A percentile compares a stretch with the other conserved stretches of the same genome.
phyloP scores from a whole-genome alignment of 2,113 vertebrate genomes.

The Pteruthius melanotis region DNA sequence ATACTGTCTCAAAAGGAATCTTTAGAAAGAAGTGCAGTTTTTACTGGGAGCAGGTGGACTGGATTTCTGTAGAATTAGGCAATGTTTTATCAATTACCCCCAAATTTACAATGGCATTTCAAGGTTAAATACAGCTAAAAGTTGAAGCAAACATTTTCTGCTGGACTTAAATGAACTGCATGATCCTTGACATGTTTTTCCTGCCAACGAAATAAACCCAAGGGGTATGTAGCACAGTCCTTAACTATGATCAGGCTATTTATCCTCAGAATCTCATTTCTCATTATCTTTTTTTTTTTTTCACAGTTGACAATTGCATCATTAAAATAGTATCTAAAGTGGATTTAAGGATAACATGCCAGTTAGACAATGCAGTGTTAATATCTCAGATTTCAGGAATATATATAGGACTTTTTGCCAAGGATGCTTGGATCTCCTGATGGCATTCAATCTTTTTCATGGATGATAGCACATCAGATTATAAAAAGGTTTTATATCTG shows the following conservation, averaged over 20 bases:
- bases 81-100: not conserved
- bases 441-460: not conserved
- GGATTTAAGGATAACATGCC: not conserved
- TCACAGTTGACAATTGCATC: not conserved
- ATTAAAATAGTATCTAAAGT: not conserved
- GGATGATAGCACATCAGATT: not conserved
- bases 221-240: not conserved
- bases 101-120: not conserved
- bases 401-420: not conserved
- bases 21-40: not conserved
- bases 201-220: not conserved
- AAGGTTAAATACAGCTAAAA: not conserved
- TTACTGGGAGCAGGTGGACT: not conserved
- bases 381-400: not conserved
- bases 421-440: not conserved
- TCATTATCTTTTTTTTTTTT: not conserved
- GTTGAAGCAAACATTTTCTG: not conserved
- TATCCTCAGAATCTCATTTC: not conserved
- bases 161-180: not conserved
- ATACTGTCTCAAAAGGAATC: not conserved
- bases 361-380: not conserved
- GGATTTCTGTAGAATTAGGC: not conserved
- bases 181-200: not conserved
- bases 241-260: not conserved
- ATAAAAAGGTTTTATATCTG: not conserved